Evolutionary conservation across 2,113 vertebrate species (phyloP), one percentile per base, ranked within the genome.

Genomic region (Brachyhypopomus gauderio): DNA sequence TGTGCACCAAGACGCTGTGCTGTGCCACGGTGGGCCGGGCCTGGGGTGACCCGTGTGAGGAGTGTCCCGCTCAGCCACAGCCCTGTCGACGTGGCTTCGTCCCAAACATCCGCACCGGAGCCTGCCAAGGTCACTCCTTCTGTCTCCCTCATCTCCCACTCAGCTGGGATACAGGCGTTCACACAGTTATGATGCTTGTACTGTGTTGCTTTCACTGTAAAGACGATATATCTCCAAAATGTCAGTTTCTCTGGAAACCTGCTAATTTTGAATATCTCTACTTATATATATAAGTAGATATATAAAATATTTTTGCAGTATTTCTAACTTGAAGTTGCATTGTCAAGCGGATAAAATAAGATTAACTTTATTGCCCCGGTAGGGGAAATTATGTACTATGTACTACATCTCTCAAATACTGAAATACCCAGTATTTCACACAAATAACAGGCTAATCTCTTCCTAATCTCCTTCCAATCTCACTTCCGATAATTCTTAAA

Each of bases 41-140:
- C 0, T 95, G 94, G 93, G 94, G 94, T 67, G 92, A 95, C 62
- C 92, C 92, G 2, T 95, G 94, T 77, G 93, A 95, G 84, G 93
- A 84, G 87, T 95, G 93, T 22, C 93, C 93, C n/a, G 86, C 91
- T 79, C 92, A 94, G 81, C 92, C 92, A 27, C 92, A 92, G 58
- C 92, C 94, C 0, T 95, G 94, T 76, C 90, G 92, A 23, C 90
- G 91, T 16, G 94, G 94, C 58, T 94, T 94, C 85, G 89, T 93
- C 55, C 92, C 94, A 5, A 95, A 94, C 19, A 90, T 92, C 81
- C 93, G 89, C 72, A 94, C 92, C 1, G 94, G 94, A 30, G 92
- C 92, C 41, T 95, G 93, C 87, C 93, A 94, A 90, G 94, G 94
- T 95, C 67, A 72, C 77, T 23, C n/a, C 45, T 22, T 59, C 23